Evolutionary conservation across 2,888 invertebrate genomes (phyloP).

Genomic region (Drosophila differens): DNA sequence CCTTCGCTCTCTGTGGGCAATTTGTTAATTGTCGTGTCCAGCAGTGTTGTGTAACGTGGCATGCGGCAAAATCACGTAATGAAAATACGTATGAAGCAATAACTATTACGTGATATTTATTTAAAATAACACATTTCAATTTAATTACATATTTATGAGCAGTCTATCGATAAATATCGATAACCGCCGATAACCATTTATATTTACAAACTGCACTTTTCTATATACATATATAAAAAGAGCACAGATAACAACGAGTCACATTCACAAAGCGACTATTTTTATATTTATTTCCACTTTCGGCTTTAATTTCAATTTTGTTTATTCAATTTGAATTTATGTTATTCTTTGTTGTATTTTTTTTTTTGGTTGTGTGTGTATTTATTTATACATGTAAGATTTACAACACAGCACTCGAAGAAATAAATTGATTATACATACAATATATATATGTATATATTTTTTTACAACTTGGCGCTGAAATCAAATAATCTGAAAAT

Average conservation of each 20-base stretch:
- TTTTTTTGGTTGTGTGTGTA: constrained; percentile 26
- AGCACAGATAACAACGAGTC: constrained; percentile 17
- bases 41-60: constrained; percentile 31
- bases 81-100: not conserved
- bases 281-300: constrained; percentile 25
- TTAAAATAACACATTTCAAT: not conserved
- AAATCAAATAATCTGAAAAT: constrained; percentile 79
- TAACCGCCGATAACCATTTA: constrained; percentile 4
- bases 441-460: constrained; percentile 42
- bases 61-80: constrained; percentile 11
- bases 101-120: not conserved
- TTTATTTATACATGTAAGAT: constrained; percentile 51
- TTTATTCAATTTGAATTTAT: constrained; percentile 44
- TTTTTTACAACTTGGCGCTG: constrained; percentile 83
- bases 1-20: not conserved
- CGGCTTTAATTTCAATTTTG: constrained; percentile 24
- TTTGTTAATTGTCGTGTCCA: constrained; percentile 17
- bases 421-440: constrained; percentile 60
- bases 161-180: constrained; percentile 5
- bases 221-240: not conserved
- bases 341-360: constrained; percentile 23
- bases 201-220: constrained; percentile 22
- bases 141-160: constrained; percentile 1
- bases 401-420: constrained; percentile 50
- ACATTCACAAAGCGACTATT: constrained; percentile 18